Base-by-base conservation (phyloP, 2,113 vertebrate genomes). In the Arothron firmamentum region DNA sequence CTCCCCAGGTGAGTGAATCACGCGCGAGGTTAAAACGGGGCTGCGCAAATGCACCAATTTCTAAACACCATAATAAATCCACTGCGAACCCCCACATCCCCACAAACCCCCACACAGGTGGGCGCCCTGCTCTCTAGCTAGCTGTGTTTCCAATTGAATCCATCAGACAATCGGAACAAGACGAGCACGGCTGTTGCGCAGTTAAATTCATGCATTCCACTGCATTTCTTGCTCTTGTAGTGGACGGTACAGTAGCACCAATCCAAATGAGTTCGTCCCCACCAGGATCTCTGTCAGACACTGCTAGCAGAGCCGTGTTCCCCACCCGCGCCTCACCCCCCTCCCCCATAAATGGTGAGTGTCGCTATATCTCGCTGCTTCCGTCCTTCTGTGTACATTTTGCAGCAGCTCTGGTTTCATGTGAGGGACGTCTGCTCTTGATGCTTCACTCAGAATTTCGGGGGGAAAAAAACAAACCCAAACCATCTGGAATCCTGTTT, bases 221-320 rank as follows among this genome's bases (percentile, higher is more conserved):
- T 16, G n/a, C 15, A 55, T n/a, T 4, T 59, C 7, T 55, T 62
- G 47, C 51, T 5, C 66, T 65, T 60, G 41, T 45, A 91, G 90
- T 48, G 21, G 57, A 52, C 3, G 84, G 79, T 6, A 68, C 89
- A 0, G 77, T 87, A 1, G 88, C 75, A 0, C 88, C 86, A 0
- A 66, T 86, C 49, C 69, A 75, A 50, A 79, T 74, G 52, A 80
- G 73, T 38, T 84, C 84, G 0, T 70, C 79, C 2, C 87, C 87
- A 13, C 55, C 62, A 1, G 85, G 81, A 50, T 88, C 89, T 25
- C 63, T 74, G 56, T 90, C 89, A 16, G 88, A 89, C 43, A 60
- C 56, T 0, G 64, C 79, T 2, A 84, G 78, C 70, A 75, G 61
- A 77, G 65, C 67, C 23, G 59, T 63, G 50, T 69, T 68, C 54